Evolutionary conservation across 2,888 invertebrate species (phyloP), one percentile per base, ranked within the genome.

Genomic region (Chrysopilus asiliformis): DNA sequence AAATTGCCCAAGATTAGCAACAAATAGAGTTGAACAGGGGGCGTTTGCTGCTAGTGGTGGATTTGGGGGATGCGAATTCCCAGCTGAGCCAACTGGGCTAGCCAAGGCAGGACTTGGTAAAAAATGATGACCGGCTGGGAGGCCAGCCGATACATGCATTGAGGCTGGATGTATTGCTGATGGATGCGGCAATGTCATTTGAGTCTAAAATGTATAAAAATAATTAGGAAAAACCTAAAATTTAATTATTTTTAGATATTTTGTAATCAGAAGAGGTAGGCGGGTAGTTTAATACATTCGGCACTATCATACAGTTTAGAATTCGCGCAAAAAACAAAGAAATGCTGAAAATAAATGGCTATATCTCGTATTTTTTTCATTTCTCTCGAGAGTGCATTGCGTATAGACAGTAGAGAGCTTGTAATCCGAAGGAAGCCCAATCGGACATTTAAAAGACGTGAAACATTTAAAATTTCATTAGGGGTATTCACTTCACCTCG

Each of bases 1-100:
- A 66, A 89, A 91, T 67, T 90, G 90, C 50, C 95, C 94, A 58
- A 97, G 76, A 69, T 97, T 97, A 58, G 95, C 95, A 60, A 97
- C 94, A 71, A 97, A 97, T 50, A 97, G 79, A 50, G 97, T 97
- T 54, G 91, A 91, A 73, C 93, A 94, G 52, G 93, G 93, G 51
- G 85, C 81, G 62, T 85, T 82, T 36, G 72, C 67, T 52, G 72
- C 71, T 48, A 68, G 63, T 43, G 69, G 66, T 49, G 68, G 66
- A 51, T 50, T 65, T 49, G 53, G 64, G 43, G 71, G 72, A 60
- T 75, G 75, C 39, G 77, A 74, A 51, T 60, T 62, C 53, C 58
- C 59, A 45, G 56, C 55, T 47, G 81, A 83, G 47, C 84, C 83
- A 44, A 84, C 80, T 51, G 89, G 89, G 66, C 84, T 89, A 60